Evolutionary conservation across 2,888 invertebrate species (phyloP), one percentile per base, ranked within the genome.

Genomic region (Pseudanteris insignis): DNA sequence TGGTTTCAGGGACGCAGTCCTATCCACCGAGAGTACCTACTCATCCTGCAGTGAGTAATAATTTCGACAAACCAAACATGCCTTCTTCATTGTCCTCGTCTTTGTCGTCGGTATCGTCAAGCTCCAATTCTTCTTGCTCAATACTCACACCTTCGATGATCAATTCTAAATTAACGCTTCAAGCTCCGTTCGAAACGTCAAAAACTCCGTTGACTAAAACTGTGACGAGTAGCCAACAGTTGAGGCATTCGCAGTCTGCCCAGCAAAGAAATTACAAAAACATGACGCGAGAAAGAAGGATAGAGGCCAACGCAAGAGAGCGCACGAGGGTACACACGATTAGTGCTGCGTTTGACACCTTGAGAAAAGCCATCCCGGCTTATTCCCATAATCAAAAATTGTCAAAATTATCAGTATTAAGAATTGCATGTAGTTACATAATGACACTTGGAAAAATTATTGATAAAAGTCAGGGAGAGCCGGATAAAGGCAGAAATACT

Each of bases 371-470:
- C 0, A 90, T 96, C 30, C 96, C 96, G 1, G 88, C 95, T 0
- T 96, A 94, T 78, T 94, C 94, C 29, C 90, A 94, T 77, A 92
- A 93, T 75, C 95, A 95, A 81, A 95, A 96, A 81, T 85, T 96
- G 13, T 94, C 94, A 0, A 96, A 96, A 76, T 81, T 96, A 41
- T 94, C 95, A 1, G 94, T 96, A 9, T 80, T 96, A 60, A 86
- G 94, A 81, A 94, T 96, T 77, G 95, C 96, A 1, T 94, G 94
- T 79, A 91, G 93, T 59, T 96, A 96, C 81, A 96, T 96, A 63
- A 85, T 93, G 75, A 92, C 94, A 0, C 81, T 96, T 62, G 90
- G 92, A 36, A 85, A 88, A 65, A 85, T 92, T 71, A 88, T 92
- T 2, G 68, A 70, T 14, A 70, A 70, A 0, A 69, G 70, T 1